These are phyloP conservation scores for Clarias fuscus DNA, from an alignment of 2,797 vertebrate species.

Conservation along the genomic window DNA sequence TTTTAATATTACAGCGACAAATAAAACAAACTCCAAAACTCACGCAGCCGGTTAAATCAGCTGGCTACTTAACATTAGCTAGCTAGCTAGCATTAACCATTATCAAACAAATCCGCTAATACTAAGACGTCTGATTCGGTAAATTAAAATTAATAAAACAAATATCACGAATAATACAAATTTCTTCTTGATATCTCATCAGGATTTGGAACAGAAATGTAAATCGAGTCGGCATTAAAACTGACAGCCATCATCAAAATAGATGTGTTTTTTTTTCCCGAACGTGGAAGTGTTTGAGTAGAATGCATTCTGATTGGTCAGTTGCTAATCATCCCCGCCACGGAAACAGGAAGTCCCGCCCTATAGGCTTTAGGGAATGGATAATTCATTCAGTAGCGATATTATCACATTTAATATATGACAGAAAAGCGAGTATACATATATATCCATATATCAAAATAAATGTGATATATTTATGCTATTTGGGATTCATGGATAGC, in stretches of 20 bases:
- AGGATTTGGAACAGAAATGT: not conserved
- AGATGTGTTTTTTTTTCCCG: not conserved
- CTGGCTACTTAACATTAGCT: not conserved
- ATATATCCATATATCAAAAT: too few relatives aligned
- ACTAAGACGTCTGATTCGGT: not conserved
- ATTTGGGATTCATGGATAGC: not conserved
- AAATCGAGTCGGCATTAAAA: not conserved
- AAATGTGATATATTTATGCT: too few relatives aligned
- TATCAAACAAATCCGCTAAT: not conserved
- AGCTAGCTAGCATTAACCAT: not conserved
- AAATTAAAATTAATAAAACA: not conserved
- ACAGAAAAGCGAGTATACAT: too few relatives aligned
- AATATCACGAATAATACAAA: not conserved
- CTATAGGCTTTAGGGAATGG: not conserved
- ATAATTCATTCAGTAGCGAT: not conserved
- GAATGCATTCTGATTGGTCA: constrained; percentile 35
- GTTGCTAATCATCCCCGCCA: not conserved
- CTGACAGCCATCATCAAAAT: constrained; percentile 18
- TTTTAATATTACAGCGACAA: not conserved
- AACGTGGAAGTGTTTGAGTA: constrained; percentile 25
- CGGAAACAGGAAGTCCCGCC: constrained; percentile 36
- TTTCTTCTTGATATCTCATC: not conserved
- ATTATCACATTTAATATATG: not conserved
- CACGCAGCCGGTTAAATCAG: not conserved
- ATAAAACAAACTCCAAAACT: not conserved